Evolutionary conservation across 2,888 invertebrate species (phyloP).

Genomic region (Andricus curvator): DNA sequence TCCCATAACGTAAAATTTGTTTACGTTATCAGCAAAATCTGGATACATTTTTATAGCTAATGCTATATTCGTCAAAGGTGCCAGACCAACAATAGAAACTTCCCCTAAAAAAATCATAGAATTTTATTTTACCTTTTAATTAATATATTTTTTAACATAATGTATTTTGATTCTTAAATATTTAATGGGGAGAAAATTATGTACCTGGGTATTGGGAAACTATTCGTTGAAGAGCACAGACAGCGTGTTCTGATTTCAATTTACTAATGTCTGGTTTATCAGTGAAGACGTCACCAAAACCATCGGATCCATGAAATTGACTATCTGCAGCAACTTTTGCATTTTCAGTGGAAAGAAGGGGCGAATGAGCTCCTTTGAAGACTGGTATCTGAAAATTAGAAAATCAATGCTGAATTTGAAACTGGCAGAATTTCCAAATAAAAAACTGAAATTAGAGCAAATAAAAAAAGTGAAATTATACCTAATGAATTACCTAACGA

Average conservation of each 20-base stretch:
- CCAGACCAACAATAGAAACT: slow-evolving; percentile 84
- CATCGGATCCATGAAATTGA: slow-evolving; percentile 84
- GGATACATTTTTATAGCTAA: slow-evolving; percentile 86
- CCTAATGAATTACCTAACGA: no score
- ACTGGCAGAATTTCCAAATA: slow-evolving; percentile 3
- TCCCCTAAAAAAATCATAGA: slow-evolving; percentile 79
- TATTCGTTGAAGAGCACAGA: slow-evolving; percentile 81
- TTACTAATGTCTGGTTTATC: slow-evolving; percentile 78
- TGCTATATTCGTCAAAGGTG: slow-evolving; percentile 90
- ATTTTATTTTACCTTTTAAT: slow-evolving; percentile 22
- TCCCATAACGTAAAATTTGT: slow-evolving; percentile 88
- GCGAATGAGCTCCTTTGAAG: slow-evolving; percentile 82
- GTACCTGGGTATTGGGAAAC: slow-evolving; percentile 81
- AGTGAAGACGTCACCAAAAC: slow-evolving; percentile 84
- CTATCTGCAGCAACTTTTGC: slow-evolving; percentile 71
- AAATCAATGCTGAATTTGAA: background rate
- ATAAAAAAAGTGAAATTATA: no score
- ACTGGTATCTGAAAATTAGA: slow-evolving; percentile 83
- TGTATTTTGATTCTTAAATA: slow-evolving; percentile 11
- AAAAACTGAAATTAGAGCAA: no score
- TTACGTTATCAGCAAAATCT: slow-evolving; percentile 82
- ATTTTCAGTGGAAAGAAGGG: slow-evolving; percentile 75
- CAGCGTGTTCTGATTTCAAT: slow-evolving; percentile 81
- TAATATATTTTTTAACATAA: slow-evolving; percentile 18
- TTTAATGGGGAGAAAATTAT: slow-evolving; percentile 31